Base-by-base conservation (phyloP, 2,888 invertebrate species). In the Noctua fimbriata region DNA sequence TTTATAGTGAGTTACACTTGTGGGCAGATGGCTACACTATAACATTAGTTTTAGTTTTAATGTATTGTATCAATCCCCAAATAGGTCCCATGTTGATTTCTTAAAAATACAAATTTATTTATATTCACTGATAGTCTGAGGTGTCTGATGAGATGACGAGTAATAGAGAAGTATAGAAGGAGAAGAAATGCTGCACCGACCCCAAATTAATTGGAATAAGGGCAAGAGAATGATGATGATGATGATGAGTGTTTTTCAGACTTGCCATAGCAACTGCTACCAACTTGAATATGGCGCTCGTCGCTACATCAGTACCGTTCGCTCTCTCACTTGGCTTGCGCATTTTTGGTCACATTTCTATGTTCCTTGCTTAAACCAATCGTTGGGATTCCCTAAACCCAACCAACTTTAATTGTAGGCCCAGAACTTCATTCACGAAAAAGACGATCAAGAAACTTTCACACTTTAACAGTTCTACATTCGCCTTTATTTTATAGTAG, bases 1-100 rank as follows among this genome's bases (percentile, higher is more conserved):
- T 69, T 69, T 72, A 78, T 71, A 78, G 52, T 71, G 21, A 76
- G 73, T 47, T 85, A 84, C 73, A 81, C 75, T 84, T 73, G 69
- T 76, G 58, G 47, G n/a, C 55, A 66, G 52, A 49, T n/a, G 16
- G 69, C 47, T 76, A 9, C 69, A 69, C 16, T 24, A 52, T 24
- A 41, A 65, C 28, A 49, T 67, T 66, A n/a, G 47, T 66, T 76
- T 60, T 36, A 21, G 12, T 12, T 24, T 55, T 1, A n/a, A 58
- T 58, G 36, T 24, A 66, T 41, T 66, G 24, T 24, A 41, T 66
- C 6, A 7, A 41, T 14, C 2, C 24, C 1, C 14, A 24, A 41
- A 66, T 14, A 2, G 21, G 41, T 36, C 2, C 0, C 2, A 60
- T 28, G 7, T 28, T 28, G 16, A 60, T 28, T 58, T n/a, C 58